A percentile compares a stretch with the other conserved stretches of the same genome.
Evolutionary conservation across 2,113 vertebrate species (phyloP).

Genomic region (Oncorhynchus nerka): DNA sequence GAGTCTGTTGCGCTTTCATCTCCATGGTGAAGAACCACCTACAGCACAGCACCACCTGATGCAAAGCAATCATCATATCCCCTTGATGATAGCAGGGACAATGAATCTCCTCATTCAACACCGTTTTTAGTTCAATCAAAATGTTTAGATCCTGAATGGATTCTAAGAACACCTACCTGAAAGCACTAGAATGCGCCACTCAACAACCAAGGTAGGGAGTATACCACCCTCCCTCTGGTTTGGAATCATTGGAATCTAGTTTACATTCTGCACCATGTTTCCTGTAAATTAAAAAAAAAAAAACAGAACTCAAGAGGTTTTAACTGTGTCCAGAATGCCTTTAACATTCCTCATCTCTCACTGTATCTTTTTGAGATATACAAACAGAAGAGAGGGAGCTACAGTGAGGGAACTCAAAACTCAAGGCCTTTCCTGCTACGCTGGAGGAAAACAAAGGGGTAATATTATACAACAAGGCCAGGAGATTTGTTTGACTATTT

Average conservation of each 20-base stretch:
- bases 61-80: conserved; percentile 6
- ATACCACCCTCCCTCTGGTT: not conserved
- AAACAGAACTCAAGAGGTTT: conserved; percentile 25
- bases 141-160: not conserved
- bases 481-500: conserved; percentile 14
- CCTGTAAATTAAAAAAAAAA: conserved; percentile 33
- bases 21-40: not conserved
- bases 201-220: too few relatives aligned
- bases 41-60: not conserved
- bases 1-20: not conserved
- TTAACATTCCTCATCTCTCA: conserved; percentile 37
- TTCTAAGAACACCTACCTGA: not conserved
- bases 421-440: conserved; percentile 24
- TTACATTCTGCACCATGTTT: conserved; percentile 38
- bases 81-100: not conserved
- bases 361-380: not conserved
- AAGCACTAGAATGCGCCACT: too few relatives aligned
- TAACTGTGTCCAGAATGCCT: conserved; percentile 40
- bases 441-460: not conserved
- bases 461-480: not conserved
- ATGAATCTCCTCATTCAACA: conserved; percentile 30
- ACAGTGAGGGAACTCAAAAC: conserved; percentile 1
- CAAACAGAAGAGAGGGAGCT: not conserved
- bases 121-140: not conserved
- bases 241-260: conserved; percentile 22